phyloP scores from a whole-genome alignment of 2,888 invertebrate species.

The Drosophila fulvimacula region DNA sequence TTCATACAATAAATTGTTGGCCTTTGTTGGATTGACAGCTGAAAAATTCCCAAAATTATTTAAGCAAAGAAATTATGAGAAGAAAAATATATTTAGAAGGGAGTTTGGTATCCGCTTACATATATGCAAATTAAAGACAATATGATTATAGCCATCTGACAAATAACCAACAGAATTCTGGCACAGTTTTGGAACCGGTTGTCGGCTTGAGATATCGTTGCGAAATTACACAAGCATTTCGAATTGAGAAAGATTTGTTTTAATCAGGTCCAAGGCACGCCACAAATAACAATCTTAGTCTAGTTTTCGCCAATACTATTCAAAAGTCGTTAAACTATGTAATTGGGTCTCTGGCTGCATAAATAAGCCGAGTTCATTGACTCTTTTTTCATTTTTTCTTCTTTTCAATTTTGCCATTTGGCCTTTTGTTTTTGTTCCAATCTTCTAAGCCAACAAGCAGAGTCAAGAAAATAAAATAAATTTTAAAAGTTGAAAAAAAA shows the following conservation, averaged over 20 bases:
- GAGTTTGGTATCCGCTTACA: constrained; percentile 13
- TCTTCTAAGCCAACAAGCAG: constrained; percentile 11
- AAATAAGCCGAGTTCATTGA: constrained; percentile 65
- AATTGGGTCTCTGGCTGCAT: constrained; percentile 67
- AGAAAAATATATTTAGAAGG: constrained; percentile 18
- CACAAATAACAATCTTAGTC: constrained; percentile 34
- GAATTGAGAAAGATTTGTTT: constrained; percentile 46
- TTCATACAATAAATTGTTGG: constrained; percentile 23
- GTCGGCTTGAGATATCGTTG: constrained; percentile 40
- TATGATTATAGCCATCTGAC: constrained; percentile 25
- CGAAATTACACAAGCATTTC: constrained; percentile 50
- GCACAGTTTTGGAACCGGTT: constrained; percentile 57
- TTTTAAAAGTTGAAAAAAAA: background rate
- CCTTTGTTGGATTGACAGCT: constrained; percentile 18
- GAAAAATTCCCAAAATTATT: constrained; percentile 11
- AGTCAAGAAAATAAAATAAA: background rate
- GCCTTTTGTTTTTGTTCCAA: constrained; percentile 8
- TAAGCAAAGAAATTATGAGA: background rate
- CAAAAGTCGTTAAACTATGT: constrained; percentile 45
- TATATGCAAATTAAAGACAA: constrained; percentile 18
- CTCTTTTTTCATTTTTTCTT: constrained; percentile 12
- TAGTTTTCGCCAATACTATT: constrained; percentile 41
- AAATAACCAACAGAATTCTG: constrained; percentile 36
- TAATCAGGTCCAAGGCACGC: constrained; percentile 39
- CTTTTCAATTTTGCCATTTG: constrained; percentile 20